Evolutionary conservation across 2,797 vertebrate genomes (phyloP), one percentile per base, ranked within the genome.

Genomic region (Melanotaenia boesemani): DNA sequence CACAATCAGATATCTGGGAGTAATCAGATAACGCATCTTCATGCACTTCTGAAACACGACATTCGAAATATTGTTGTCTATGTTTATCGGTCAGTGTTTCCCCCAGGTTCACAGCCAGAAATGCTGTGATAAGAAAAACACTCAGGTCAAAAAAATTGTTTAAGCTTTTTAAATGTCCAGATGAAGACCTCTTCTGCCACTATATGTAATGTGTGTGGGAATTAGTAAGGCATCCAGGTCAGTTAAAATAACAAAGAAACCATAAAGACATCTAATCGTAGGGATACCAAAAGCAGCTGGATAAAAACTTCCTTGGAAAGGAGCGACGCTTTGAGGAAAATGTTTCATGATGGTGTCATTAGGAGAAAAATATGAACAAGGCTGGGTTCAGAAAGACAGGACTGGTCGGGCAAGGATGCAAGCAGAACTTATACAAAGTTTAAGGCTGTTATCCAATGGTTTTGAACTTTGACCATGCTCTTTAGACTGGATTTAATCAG

Each of bases 391-490:
- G n/a, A 22, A 22, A 52, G 48, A 52, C 48, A 22, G 48, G 10
- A 22, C 52, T n/a, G 22, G n/a, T n/a, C 48, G 10, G 9, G 48
- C 9, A 52, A 52, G 18, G 48, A 52, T 11, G 48, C 9, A 52
- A 52, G 48, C 48, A 52, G 48, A n/a, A 22, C 48, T 22, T 52
- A 52, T 22, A n/a, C 10, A 52, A 52, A 52, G n/a, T 52, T 52
- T 52, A 52, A 52, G n/a, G n/a, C 48, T 52, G 11, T 52, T 52
- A 22, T 52, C n/a, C 48, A 52, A 22, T n/a, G 36, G n/a, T 64
- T 81, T 12, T 20, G 52, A 22, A 58, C 41, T 48, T n/a, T 28
- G 36, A 62, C 55, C 48, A 59, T n/a, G 13, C 28, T 54, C 70
- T 64, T n/a, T 70, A 30, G 13, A 66, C 24, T 50, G 5, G 54